phyloP scores from a whole-genome alignment of 1,140 invertebrate species.

The Drosophila pseudoobscura region DNA sequence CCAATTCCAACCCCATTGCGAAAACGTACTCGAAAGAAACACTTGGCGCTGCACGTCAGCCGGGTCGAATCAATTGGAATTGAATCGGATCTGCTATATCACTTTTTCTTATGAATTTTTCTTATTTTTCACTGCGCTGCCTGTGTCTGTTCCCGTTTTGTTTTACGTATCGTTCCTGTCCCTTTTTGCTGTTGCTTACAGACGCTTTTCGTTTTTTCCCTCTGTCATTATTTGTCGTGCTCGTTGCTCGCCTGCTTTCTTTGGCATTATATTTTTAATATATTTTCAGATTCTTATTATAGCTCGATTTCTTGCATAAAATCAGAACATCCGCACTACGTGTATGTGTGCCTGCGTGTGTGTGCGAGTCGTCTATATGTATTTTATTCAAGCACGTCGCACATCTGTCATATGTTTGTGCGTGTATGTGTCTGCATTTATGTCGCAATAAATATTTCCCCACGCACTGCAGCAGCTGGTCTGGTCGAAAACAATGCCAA shows the following conservation, averaged over 20 bases:
- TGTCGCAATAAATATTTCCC: slow-evolving; percentile 48
- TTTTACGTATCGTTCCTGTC: slow-evolving; percentile 11
- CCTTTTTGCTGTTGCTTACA: slow-evolving; percentile 23
- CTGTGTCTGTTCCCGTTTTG: slow-evolving; percentile 23
- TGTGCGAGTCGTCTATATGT: slow-evolving; percentile 9
- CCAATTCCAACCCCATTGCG: slow-evolving; percentile 11
- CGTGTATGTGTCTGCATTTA: slow-evolving; percentile 20
- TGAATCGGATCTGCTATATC: background rate
- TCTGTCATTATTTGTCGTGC: background rate
- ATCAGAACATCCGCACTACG: slow-evolving; percentile 44
- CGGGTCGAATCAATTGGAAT: slow-evolving; percentile 22
- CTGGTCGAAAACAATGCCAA: slow-evolving; percentile 9
- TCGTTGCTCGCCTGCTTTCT: slow-evolving; percentile 30
- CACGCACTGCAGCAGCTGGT: slow-evolving; percentile 30
- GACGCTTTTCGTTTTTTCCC: slow-evolving; percentile 10
- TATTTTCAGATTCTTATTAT: slow-evolving; percentile 51
- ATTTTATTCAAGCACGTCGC: slow-evolving; percentile 15
- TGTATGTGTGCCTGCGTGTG: slow-evolving; percentile 24
- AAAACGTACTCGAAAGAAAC: slow-evolving; percentile 35
- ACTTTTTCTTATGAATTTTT: slow-evolving; percentile 14
- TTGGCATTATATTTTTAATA: slow-evolving; percentile 55
- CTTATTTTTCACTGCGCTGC: slow-evolving; percentile 26
- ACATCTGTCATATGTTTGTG: slow-evolving; percentile 35
- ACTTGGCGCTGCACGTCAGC: slow-evolving; percentile 57
- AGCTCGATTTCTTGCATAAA: slow-evolving; percentile 53